Conservation (phyloP, 2,113 vertebrate species). For the Dendropsophus ebraccatus region DNA sequence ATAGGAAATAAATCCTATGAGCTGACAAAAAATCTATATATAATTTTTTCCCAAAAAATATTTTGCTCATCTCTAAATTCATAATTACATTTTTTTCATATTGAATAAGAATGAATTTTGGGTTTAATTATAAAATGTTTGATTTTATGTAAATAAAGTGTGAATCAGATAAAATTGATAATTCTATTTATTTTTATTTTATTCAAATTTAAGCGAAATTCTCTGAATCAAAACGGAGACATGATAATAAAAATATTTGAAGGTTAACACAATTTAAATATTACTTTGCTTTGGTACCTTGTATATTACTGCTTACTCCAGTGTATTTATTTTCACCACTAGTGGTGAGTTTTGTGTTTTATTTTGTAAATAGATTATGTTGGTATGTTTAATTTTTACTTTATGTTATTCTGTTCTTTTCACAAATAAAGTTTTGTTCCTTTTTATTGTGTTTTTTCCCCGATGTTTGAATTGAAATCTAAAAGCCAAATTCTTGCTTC, state of each 20-base stretch:
- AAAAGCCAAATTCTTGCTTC: not conserved
- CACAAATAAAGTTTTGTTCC: conserved; percentile 90
- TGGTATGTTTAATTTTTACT: conserved; percentile 81
- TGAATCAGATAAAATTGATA: conserved; percentile 66
- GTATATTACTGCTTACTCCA: conserved; percentile 81
- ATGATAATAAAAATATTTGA: conserved; percentile 65
- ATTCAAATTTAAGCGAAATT: conserved; percentile 33
- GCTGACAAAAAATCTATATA: not conserved
- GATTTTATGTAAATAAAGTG: conserved; percentile 70
- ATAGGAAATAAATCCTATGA: not conserved
- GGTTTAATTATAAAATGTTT: not conserved
- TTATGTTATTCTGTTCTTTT: conserved; percentile 91
- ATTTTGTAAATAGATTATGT: conserved; percentile 92
- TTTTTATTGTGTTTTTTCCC: conserved; percentile 79
- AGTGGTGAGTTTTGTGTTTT: conserved; percentile 81
- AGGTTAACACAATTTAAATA: conserved; percentile 70
- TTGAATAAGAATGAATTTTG: conserved; percentile 9
- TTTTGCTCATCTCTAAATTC: conserved; percentile 23
- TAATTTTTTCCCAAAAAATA: not conserved
- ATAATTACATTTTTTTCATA: conserved; percentile 7
- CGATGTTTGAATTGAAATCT: conserved; percentile 69
- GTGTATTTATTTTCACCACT: conserved; percentile 87
- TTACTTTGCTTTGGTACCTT: conserved; percentile 74
- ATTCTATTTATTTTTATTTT: conserved; percentile 48
- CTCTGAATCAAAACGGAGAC: not conserved